These are phyloP conservation scores for Nothobranchius kuhntae DNA, from an alignment of 2,113 vertebrate species.

Conservation along the genomic window DNA sequence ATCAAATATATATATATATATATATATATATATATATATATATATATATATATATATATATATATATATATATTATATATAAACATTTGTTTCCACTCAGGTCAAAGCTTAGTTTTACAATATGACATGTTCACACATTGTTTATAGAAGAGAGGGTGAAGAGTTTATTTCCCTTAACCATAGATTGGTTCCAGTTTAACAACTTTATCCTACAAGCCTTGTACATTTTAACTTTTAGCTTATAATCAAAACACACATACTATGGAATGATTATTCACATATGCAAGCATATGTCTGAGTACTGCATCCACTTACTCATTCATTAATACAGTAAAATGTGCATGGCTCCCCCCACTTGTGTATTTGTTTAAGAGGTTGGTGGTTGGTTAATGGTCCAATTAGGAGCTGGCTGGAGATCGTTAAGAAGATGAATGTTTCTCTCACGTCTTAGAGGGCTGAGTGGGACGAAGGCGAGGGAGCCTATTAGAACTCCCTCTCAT, in stretches of 20 bases:
- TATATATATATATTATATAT: too few species aligned
- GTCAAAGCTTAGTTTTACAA: too few species aligned
- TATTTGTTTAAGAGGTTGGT: conserved; percentile 68
- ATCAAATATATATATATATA: too few species aligned
- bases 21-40: too few species aligned
- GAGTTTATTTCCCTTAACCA: background rate
- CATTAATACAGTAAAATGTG: conserved; percentile 10
- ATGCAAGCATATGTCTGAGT: conserved; percentile 1
- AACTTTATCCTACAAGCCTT: background rate
- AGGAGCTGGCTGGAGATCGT: conserved; percentile 65
- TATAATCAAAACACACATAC: conserved; percentile 1
- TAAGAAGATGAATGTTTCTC: conserved; percentile 68
- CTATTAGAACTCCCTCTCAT: conserved; percentile 18
- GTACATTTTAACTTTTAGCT: conserved; percentile 1
- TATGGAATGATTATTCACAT: conserved; percentile 1
- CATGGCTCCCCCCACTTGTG: conserved; percentile 33
- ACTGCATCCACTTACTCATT: background rate
- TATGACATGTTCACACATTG: too few species aligned
- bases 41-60: too few species aligned
- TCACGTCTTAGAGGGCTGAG: conserved; percentile 46
- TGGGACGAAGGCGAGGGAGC: conserved; percentile 24
- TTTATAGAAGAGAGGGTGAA: too few species aligned
- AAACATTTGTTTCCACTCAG: too few species aligned
- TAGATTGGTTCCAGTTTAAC: background rate
- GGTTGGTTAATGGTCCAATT: conserved; percentile 76